Evolutionary conservation across 2,888 invertebrate genomes (phyloP).

Genomic region (Callimorpha dominula): DNA sequence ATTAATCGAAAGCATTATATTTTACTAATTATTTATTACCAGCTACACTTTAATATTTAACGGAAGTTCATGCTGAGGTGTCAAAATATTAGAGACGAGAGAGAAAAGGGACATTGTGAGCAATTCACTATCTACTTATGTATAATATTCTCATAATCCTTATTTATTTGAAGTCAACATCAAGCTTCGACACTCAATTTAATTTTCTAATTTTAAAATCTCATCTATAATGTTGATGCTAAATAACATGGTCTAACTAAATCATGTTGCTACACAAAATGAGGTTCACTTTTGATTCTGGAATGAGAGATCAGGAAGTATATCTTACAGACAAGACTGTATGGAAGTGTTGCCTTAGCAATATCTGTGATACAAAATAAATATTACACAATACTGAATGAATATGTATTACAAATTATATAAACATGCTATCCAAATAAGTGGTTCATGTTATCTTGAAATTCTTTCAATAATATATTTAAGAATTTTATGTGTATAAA

Average conservation of each 20-base stretch:
- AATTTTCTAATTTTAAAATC: slow-evolving; percentile 19
- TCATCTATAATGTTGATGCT: slow-evolving; percentile 22
- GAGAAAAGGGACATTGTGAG: slow-evolving; percentile 49
- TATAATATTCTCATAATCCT: slow-evolving; percentile 35
- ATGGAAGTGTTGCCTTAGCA: slow-evolving; percentile 62
- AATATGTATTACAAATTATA: slow-evolving; percentile 17
- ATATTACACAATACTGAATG: slow-evolving; percentile 17
- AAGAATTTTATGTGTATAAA: slow-evolving; percentile 5
- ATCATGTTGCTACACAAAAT: slow-evolving; percentile 66
- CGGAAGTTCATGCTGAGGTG: slow-evolving; percentile 42
- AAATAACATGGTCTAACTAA: slow-evolving; percentile 12
- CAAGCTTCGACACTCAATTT: slow-evolving; percentile 6
- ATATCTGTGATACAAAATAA: slow-evolving; percentile 17
- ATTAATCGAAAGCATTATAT: slow-evolving; percentile 39
- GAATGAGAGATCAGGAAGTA: slow-evolving; percentile 77
- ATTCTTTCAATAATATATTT: slow-evolving; percentile 8
- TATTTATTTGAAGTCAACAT: slow-evolving; percentile 31
- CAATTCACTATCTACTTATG: slow-evolving; percentile 52
- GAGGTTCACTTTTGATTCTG: slow-evolving; percentile 69
- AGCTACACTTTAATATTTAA: slow-evolving; percentile 47
- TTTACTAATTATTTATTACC: slow-evolving; percentile 48
- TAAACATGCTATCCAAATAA: slow-evolving; percentile 1
- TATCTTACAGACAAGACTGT: slow-evolving; percentile 59
- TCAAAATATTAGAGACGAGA: slow-evolving; percentile 47
- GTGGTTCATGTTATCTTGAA: slow-evolving; percentile 8